Conservation (phyloP, 2,888 invertebrate genomes). For the Scotopteryx bipunctaria region DNA sequence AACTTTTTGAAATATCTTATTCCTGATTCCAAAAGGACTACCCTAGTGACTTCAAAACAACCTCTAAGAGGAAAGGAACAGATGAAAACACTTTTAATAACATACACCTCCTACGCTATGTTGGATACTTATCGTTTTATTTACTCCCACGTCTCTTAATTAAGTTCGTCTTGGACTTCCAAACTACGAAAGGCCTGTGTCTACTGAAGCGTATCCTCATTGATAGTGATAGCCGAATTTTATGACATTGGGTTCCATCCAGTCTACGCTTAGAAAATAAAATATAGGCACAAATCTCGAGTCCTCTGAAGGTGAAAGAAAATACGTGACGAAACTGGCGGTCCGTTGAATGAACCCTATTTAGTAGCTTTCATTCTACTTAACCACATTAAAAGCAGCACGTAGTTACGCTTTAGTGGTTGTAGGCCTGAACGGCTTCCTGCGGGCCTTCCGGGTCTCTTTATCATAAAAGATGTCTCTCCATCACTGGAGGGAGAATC, state of each 20-base stretch:
- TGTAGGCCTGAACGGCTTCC: neutral
- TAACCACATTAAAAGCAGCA: no score
- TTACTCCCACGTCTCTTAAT: slow-evolving; percentile 24
- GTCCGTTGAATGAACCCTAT: no score
- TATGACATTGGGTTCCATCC: no score
- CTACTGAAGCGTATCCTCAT: neutral
- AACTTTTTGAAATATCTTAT: neutral
- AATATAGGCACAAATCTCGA: no score
- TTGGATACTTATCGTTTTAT: slow-evolving; percentile 18
- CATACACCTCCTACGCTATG: slow-evolving; percentile 10
- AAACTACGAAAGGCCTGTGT: neutral
- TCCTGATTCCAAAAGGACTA: neutral
- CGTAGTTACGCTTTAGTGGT: no score
- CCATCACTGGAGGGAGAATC: slow-evolving; percentile 12
- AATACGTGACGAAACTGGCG: no score
- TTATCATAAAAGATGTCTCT: slow-evolving; percentile 17
- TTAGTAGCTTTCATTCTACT: no score
- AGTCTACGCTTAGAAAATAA: no score
- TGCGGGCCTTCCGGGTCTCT: slow-evolving; percentile 9
- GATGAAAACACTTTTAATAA: slow-evolving; percentile 10
- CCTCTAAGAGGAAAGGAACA: slow-evolving; percentile 2
- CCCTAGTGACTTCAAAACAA: neutral
- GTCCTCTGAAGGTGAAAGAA: no score
- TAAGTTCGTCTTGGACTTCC: slow-evolving; percentile 24
- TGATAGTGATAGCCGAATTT: neutral